Percentiles rank a stretch among this genome's conserved stretches.
Evolutionary conservation across 2,113 vertebrate species (phyloP).

Genomic region (Oceanodroma tethys): DNA sequence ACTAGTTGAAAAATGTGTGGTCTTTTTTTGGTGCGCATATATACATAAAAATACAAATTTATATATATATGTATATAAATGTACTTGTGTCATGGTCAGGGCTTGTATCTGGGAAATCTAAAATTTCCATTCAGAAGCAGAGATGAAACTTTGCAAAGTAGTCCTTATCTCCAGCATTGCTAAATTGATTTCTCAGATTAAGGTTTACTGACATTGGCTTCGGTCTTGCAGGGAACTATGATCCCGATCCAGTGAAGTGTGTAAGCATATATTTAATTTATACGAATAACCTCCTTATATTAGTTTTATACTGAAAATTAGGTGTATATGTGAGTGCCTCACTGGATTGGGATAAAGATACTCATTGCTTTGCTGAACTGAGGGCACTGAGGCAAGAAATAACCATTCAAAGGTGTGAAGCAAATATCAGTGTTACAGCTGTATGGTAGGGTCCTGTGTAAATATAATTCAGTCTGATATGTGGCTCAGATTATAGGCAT

Average conservation of each 20-base stretch:
- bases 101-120: not conserved
- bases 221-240: not conserved
- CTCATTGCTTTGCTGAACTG: not conserved
- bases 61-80: not conserved
- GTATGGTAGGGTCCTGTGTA: not conserved
- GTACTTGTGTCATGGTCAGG: not conserved
- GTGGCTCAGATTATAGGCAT: not conserved
- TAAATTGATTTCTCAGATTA: not conserved
- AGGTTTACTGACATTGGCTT: not conserved
- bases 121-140: not conserved
- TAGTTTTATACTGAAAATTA: not conserved
- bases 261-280: not conserved
- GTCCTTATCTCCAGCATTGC: not conserved
- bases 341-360: not conserved
- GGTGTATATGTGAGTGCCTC: not conserved
- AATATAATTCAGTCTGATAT: not conserved
- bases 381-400: not conserved
- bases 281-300: fast-evolving
- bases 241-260: not conserved
- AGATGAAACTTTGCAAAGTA: not conserved
- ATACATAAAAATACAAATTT: not conserved
- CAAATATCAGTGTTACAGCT: not conserved
- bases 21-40: not conserved
- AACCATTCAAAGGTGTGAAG: not conserved
- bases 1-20: not conserved